Conservation (phyloP, 2,888 invertebrate species). For the Malacosoma neustria region DNA sequence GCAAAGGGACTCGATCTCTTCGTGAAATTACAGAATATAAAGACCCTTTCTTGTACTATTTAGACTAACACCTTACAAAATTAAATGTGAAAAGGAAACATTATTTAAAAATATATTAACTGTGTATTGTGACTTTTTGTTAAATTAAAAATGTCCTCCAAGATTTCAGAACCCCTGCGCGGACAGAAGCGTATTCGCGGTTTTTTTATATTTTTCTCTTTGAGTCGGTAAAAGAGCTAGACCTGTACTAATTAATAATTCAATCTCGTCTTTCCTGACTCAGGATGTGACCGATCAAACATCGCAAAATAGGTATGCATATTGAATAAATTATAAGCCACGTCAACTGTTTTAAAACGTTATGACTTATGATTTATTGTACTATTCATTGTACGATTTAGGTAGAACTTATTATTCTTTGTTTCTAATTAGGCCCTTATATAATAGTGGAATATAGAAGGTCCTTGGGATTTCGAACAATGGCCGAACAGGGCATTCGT, state of each 20-base stretch:
- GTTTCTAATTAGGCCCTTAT: neutral
- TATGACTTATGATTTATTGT: neutral
- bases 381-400: neutral
- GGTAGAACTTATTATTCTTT: neutral
- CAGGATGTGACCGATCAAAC: neutral
- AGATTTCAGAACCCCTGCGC: too few species aligned
- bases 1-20: neutral
- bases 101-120: too few species aligned
- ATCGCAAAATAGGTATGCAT: neutral
- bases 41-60: too few species aligned
- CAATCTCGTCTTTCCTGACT: neutral
- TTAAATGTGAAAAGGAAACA: too few species aligned
- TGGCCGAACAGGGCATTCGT: too few species aligned
- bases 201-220: too few species aligned
- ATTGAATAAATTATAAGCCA: neutral
- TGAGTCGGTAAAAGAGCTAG: too few species aligned
- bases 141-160: too few species aligned
- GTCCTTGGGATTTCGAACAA: too few species aligned
- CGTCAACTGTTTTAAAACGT: neutral
- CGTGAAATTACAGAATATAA: neutral
- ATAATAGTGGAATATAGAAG: neutral
- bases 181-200: neutral
- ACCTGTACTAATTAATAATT: neutral
- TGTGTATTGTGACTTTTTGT: too few species aligned
- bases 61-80: too few species aligned